Percentiles rank a stretch among this genome's conserved stretches.
Evolutionary conservation across 2,888 invertebrate species (phyloP).

Genomic region (Schrankia costaestrigalis): DNA sequence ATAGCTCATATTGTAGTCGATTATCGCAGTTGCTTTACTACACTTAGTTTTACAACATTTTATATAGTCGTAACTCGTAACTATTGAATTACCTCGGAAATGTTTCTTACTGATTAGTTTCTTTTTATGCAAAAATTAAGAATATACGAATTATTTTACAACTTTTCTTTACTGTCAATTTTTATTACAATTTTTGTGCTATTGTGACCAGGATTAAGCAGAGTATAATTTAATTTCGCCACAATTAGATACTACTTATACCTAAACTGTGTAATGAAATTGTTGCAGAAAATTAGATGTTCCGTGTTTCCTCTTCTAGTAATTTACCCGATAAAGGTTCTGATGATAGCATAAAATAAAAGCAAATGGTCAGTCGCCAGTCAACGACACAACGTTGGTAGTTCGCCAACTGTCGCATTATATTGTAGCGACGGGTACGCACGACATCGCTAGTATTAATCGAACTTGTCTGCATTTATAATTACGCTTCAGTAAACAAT

Average conservation of each 20-base stretch:
- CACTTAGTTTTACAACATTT: neutral
- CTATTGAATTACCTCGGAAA: no score
- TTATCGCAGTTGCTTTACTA: neutral
- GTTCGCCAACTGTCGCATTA: conserved; percentile 59
- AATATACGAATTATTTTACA: no score
- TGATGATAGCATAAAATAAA: conserved; percentile 75
- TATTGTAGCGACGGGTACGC: conserved; percentile 29
- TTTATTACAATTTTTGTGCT: no score
- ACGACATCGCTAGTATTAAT: conserved; percentile 25
- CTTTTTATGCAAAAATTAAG: no score
- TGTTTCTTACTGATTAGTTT: no score
- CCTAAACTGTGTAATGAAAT: conserved; percentile 1
- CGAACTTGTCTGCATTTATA: conserved; percentile 35
- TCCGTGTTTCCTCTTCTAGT: conserved; percentile 27
- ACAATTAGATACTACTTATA: no score
- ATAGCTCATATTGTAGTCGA: conserved; percentile 3
- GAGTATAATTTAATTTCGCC: no score
- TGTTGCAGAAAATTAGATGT: conserved; percentile 20
- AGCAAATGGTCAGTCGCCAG: conserved; percentile 58
- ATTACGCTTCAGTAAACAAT: conserved; percentile 35
- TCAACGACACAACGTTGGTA: conserved; percentile 68
- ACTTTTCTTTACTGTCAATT: no score
- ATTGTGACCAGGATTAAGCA: no score
- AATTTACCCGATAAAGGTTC: conserved; percentile 59
- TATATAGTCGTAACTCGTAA: no score